These are phyloP conservation scores for Pelecanoides urinatrix DNA, from an alignment of 2,113 vertebrate genomes.

Conservation along the genomic window DNA sequence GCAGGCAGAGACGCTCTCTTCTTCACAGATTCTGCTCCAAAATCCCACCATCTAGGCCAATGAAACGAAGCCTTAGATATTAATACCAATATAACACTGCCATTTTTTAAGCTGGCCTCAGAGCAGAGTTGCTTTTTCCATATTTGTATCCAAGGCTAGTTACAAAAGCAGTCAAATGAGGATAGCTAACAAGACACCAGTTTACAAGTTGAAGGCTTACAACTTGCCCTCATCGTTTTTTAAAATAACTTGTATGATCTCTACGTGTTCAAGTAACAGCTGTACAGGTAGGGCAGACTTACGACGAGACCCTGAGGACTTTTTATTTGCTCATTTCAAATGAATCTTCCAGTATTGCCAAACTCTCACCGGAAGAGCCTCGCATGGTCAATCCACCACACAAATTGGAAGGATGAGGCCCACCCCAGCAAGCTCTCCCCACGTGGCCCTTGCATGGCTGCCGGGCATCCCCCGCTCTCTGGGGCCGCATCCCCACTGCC, in stretches of 20 bases:
- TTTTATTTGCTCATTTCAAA: not conserved
- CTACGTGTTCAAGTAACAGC: not conserved
- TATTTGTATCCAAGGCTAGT: not conserved
- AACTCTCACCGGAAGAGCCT: not conserved
- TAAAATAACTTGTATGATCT: not conserved
- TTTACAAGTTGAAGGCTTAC: not conserved
- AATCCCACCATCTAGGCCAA: not conserved
- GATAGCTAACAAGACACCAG: not conserved
- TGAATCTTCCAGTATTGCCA: not conserved
- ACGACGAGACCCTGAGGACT: fast-evolving
- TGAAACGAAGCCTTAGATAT: fast-evolving
- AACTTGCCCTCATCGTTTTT: not conserved
- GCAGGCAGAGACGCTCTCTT: not conserved
- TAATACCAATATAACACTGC: fast-evolving
- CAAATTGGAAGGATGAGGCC: fast-evolving
- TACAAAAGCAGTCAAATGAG: not conserved
- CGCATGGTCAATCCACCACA: not conserved
- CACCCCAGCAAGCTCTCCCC: not conserved
- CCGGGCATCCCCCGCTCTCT: not conserved
- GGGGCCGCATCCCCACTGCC: not conserved
- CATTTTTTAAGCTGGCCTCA: not conserved
- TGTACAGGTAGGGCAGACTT: not conserved
- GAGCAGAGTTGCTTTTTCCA: not conserved
- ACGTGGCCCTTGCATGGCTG: fast-evolving
- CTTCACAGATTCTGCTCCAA: not conserved